These are phyloP conservation scores for Eulacestoma nigropectus DNA, from an alignment of 2,113 vertebrate species.

Conservation along the genomic window DNA sequence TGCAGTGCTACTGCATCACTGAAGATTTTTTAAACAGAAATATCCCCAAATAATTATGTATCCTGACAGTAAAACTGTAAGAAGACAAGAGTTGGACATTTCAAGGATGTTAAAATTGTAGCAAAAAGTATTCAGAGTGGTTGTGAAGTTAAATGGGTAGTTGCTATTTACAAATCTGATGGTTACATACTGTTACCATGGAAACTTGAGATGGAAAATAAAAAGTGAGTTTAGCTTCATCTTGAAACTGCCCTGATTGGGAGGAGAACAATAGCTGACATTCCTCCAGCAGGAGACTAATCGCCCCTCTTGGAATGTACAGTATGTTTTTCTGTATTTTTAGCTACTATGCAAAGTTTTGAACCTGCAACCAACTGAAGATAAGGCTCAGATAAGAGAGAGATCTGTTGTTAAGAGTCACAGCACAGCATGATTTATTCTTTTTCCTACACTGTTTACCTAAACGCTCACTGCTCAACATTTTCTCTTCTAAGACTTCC, in stretches of 20 bases:
- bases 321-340: background rate
- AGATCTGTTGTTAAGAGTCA: background rate
- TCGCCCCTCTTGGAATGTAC: background rate
- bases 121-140: background rate
- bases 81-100: background rate
- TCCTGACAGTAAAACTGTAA: background rate
- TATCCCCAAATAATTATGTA: background rate
- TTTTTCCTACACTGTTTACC: background rate
- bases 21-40: background rate
- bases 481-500: background rate
- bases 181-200: slow-evolving; percentile 26
- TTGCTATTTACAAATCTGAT: slow-evolving; percentile 46
- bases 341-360: background rate
- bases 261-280: slow-evolving; percentile 5
- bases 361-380: background rate
- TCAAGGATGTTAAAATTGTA: background rate
- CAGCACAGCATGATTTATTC: background rate
- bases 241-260: background rate
- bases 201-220: slow-evolving; percentile 20
- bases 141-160: background rate
- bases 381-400: background rate
- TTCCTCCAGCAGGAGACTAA: slow-evolving; percentile 1
- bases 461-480: background rate
- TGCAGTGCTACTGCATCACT: background rate
- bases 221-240: slow-evolving; percentile 8